Base-by-base conservation (phyloP, 2,113 vertebrate genomes). In the Phoxinus phoxinus region DNA sequence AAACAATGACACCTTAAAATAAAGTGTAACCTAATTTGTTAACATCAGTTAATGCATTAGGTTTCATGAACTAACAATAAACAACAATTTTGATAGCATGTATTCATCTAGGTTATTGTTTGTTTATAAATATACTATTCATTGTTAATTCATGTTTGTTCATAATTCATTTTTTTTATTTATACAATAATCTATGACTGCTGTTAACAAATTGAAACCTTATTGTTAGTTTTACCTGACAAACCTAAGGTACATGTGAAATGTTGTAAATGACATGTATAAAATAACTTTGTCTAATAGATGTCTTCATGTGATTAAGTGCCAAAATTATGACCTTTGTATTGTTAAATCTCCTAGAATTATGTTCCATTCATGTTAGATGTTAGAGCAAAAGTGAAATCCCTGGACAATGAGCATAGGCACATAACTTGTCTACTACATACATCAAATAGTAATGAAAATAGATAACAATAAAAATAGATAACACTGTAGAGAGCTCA, bases 271-370 rank as follows among this genome's bases (percentile, higher is more conserved):
- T 75, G 35, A 77, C 63, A 51, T 88, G 77, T 77, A 81, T 53
- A 86, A 81, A 86, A 44, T 65, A 67, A 41, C 58, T 53, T 56
- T 84, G 58, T 84, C 69, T 84, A 69, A 48, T 88, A 82, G 75
- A 71, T 88, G 87, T 75, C 78, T 88, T 79, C 65, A 84, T 86
- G 87, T 86, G 76, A 84, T 76, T 73, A 86, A 86, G 87, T 88
- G 85, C 87, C 87, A 88, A 88, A 84, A 72, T 84, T 58, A 61
- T 3, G 10, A 75, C 41, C 21, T 86, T 88, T 88, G 35, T 86
- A 81, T 86, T 75, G 32, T 75, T 74, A 8, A 48, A 63, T 25
- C 23, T 61, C 1, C 8, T 17, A 63, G 23, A 51, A n/a, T 82
- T 82, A n/a, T 35, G 46, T 61, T 81, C 7, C 46, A 46, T 48